A percentile compares a stretch with the other conserved stretches of the same genome.
phyloP scores from a whole-genome alignment of 2,113 vertebrate genomes.

The Ursus arctos region DNA sequence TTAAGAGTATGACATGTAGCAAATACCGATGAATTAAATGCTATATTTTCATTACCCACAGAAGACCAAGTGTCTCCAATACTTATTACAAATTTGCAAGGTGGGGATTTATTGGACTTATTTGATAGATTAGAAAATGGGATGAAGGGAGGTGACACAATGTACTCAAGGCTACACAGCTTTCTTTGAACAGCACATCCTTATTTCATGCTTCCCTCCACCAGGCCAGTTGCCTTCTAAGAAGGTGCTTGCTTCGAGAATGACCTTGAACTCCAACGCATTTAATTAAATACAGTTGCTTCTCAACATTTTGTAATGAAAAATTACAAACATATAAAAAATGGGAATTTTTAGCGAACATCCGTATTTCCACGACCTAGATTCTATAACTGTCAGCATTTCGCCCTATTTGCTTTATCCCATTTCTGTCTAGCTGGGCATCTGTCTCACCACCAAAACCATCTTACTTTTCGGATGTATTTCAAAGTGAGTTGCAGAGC shows the following conservation, averaged over 20 bases:
- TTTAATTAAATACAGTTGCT: not conserved
- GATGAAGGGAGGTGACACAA: not conserved
- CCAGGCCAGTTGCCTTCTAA: not conserved
- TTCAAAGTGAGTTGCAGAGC: not conserved
- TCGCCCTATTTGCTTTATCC: not conserved
- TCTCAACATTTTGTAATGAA: constrained; percentile 23
- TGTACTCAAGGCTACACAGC: not conserved
- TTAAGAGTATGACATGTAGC: not conserved
- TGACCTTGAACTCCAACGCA: not conserved
- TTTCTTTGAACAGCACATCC: not conserved
- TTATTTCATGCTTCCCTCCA: not conserved
- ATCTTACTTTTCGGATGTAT: not conserved
- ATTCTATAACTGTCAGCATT: not conserved
- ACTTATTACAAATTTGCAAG: not conserved
- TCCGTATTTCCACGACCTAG: not conserved
- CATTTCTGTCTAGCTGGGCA: not conserved
- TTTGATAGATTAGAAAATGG: not conserved
- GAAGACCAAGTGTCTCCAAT: constrained; percentile 3
- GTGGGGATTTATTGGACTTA: not conserved
- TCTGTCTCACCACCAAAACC: not conserved
- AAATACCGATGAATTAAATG: not conserved
- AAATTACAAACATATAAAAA: not conserved
- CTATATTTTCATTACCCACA: constrained; percentile 13
- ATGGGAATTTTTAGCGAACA: not conserved
- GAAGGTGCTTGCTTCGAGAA: not conserved